phyloP scores from a whole-genome alignment of 2,888 invertebrate species.

The Petrolisthes cinctipes region DNA sequence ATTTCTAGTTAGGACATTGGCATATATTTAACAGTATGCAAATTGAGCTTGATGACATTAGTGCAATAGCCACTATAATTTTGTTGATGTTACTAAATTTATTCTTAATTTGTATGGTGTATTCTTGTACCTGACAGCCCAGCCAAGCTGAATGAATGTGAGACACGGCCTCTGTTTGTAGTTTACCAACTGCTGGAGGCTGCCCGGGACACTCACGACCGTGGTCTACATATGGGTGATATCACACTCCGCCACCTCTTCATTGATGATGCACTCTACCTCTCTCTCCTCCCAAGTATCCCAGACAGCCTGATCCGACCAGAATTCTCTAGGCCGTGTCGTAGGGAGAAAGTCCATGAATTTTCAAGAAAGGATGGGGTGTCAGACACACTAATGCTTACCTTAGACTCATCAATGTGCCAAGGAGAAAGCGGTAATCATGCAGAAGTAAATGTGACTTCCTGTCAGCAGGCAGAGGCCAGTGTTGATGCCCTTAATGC shows the following conservation, averaged over 20 bases:
- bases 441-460: background rate
- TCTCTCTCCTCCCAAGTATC: constrained; percentile 49
- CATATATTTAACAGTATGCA: no score
- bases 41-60: no score
- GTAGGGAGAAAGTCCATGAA: background rate
- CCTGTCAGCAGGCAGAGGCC: background rate
- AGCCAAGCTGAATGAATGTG: constrained; percentile 53
- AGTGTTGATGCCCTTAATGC: background rate
- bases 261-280: constrained; percentile 53
- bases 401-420: background rate
- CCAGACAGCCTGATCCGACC: constrained; percentile 41
- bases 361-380: background rate
- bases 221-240: constrained; percentile 57
- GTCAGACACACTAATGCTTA: background rate
- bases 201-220: constrained; percentile 50
- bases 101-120: background rate
- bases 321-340: constrained; percentile 8
- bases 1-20: no score
- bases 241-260: constrained; percentile 52
- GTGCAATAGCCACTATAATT: background rate
- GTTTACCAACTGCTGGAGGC: constrained; percentile 60
- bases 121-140: constrained; percentile 42
- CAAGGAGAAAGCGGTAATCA: background rate
- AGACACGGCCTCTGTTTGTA: constrained; percentile 54
- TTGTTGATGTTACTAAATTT: background rate